Conservation (phyloP, 1,140 invertebrate species). For the Pachypsylla venusta region DNA sequence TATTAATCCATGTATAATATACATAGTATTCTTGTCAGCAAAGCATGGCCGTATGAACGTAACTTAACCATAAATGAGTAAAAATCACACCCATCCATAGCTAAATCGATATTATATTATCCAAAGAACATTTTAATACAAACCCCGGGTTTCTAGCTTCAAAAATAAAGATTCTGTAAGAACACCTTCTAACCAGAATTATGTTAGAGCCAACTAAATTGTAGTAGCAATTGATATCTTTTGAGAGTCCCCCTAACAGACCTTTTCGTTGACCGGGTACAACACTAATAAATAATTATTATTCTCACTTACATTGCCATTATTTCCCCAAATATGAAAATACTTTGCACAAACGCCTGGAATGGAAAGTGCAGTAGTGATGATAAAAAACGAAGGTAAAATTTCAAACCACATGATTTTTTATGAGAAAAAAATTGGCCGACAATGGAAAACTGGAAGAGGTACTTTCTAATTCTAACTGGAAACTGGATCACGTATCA, state of each 20-base stretch:
- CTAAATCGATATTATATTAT: no score
- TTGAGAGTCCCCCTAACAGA: not conserved
- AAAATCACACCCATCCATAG: no score
- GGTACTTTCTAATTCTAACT: no score
- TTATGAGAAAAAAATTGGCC: no score
- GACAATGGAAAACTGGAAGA: no score
- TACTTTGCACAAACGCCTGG: not conserved
- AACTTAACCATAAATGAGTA: no score
- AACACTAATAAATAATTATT: not conserved
- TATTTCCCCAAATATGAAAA: not conserved
- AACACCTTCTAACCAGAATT: no score
- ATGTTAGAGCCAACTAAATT: not conserved
- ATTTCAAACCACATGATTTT: constrained; percentile 3
- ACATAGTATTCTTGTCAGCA: no score
- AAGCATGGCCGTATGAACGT: no score
- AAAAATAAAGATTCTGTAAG: not conserved
- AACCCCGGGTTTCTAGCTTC: not conserved
- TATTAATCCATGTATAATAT: no score
- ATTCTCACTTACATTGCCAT: not conserved
- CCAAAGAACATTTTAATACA: not conserved
- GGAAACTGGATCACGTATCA: no score
- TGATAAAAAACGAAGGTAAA: not conserved
- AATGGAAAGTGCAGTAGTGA: not conserved
- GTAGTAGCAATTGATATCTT: not conserved
- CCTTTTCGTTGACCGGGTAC: not conserved